Conservation (phyloP, 2,888 invertebrate genomes). For the Dicyrtomina minuta region DNA sequence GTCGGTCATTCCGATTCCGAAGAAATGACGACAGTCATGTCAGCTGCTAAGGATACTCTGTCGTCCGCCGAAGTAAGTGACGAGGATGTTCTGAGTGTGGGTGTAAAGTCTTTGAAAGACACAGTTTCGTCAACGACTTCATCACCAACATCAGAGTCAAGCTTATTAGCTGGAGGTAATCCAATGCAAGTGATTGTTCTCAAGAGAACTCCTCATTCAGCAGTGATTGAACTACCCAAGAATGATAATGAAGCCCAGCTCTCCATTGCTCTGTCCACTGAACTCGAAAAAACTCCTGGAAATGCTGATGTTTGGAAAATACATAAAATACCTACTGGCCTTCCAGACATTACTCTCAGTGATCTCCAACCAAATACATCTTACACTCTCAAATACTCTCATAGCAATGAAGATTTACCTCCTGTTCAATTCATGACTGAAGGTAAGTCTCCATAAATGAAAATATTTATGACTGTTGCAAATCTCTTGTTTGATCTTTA, state of each 20-base stretch:
- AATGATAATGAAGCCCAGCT: constrained; percentile 48
- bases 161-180: background rate
- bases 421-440: constrained; percentile 49
- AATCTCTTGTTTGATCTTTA: background rate
- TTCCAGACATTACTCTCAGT: constrained; percentile 47
- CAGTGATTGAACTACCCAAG: constrained; percentile 47
- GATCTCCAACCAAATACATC: constrained; percentile 48
- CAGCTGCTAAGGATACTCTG: background rate
- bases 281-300: constrained; percentile 40
- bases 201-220: constrained; percentile 47
- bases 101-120: background rate
- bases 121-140: background rate
- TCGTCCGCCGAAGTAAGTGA: constrained; percentile 5
- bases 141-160: background rate
- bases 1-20: background rate
- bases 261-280: constrained; percentile 47
- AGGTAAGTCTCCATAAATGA: constrained; percentile 31
- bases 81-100: background rate
- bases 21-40: no score
- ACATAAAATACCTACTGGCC: constrained; percentile 48
- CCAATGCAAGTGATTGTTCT: constrained; percentile 42
- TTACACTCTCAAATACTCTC: constrained; percentile 50
- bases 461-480: background rate
- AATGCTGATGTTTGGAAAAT: constrained; percentile 45
- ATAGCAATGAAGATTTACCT: constrained; percentile 42